Base-by-base conservation (phyloP, 2,113 vertebrate species). In the Ariopsis seemanni region DNA sequence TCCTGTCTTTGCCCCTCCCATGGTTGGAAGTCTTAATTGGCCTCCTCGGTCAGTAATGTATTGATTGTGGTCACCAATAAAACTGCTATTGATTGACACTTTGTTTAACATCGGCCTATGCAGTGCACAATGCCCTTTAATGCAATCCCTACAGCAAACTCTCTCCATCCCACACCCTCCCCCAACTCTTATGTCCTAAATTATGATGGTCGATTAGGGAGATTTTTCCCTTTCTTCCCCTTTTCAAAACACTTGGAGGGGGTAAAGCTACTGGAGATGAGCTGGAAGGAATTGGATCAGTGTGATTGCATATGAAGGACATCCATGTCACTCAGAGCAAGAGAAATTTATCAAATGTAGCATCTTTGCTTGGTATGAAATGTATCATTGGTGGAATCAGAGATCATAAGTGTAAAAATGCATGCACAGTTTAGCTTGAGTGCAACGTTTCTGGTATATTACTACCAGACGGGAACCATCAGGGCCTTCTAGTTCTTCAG, bases 11-110 rank as follows among this genome's bases (percentile, higher is more conserved):
- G 15, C 80, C 74, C 58, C 60, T 50, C 53, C 30, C 89, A 65
- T 80, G 91, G 93, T 97, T 90, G 93, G 97, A 97, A 95, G 94
- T 92, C 94, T 96, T 95, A 95, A 96, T 96, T 96, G 97, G 96
- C 94, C 92, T 92, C 94, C 94, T 93, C 95, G 94, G 95, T 96
- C 96, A 96, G 95, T 90, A 91, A 89, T 92, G 84, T 95, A 96
- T 97, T 95, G 96, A 98, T 97, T 96, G 95, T 87, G 87, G 93
- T 95, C 94, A 91, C 96, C 95, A 96, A 96, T 96, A 96, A 96
- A 97, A 96, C 94, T 93, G 92, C 93, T 96, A 95, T 96, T 95
- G 97, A 97, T 96, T 94, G 94, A 94, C 94, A 95, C 94, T 93
- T 94, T 95, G 95, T 96, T 96, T 94, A 95, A 95, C 93, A 91